phyloP scores from a whole-genome alignment of 2,888 invertebrate species.

The Agrilus mali region DNA sequence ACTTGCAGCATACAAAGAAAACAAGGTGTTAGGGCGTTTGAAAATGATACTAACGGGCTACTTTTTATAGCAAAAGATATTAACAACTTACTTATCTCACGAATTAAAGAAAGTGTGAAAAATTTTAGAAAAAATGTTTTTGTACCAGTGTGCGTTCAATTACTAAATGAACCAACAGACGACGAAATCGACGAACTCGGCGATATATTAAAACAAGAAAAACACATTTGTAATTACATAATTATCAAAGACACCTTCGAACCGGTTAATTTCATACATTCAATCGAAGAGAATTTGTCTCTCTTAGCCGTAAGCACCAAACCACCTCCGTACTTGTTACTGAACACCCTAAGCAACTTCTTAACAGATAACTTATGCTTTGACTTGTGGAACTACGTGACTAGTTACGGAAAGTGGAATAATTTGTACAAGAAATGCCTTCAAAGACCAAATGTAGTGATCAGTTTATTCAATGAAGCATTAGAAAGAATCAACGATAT shows the following conservation, averaged over 20 bases:
- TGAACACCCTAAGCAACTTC: conserved; percentile 43
- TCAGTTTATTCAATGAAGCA: conserved; percentile 53
- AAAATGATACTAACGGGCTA: conserved; percentile 24
- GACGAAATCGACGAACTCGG: conserved; percentile 11
- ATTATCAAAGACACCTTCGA: conserved; percentile 11
- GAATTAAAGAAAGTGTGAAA: conserved; percentile 14
- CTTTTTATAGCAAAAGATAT: conserved; percentile 27
- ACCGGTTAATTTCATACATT: conserved; percentile 9
- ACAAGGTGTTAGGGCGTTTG: conserved; percentile 14
- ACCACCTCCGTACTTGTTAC: conserved; percentile 40
- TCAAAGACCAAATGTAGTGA: conserved; percentile 44
- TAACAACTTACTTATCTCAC: conserved; percentile 17
- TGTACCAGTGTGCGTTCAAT: conserved; percentile 3
- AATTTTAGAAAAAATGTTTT: conserved; percentile 4
- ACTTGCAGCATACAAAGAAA: conserved; percentile 27
- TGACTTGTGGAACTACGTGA: conserved; percentile 49
- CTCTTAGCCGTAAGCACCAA: conserved; percentile 41
- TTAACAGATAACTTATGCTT: conserved; percentile 44
- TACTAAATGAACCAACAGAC: conserved; percentile 1
- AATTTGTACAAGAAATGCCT: conserved; percentile 35
- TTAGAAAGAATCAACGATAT: conserved; percentile 48
- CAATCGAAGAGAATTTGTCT: conserved; percentile 23
- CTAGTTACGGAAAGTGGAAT: conserved; percentile 30
- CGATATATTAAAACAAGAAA: conserved; percentile 14
- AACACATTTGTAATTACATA: conserved; percentile 21